Evolutionary conservation across 2,888 invertebrate genomes (phyloP).

Genomic region (Aromia moschata): DNA sequence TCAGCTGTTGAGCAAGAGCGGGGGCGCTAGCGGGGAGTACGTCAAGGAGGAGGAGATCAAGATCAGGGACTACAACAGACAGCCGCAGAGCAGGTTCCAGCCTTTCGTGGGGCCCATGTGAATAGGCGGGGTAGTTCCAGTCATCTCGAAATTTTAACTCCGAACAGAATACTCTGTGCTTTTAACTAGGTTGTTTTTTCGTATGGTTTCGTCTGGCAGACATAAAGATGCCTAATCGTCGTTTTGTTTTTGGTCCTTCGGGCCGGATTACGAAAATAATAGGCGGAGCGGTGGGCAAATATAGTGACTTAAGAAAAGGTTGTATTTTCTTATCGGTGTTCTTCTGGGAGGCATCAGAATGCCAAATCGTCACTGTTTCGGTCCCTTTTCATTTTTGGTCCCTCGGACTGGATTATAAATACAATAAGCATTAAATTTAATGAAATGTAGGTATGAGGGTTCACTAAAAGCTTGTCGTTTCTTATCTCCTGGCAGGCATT

Average conservation of each 20-base stretch:
- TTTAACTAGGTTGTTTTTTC: too few species aligned
- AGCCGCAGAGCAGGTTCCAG: constrained; percentile 42
- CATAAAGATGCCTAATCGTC: too few species aligned
- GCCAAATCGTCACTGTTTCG: too few species aligned
- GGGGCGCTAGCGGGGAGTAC: constrained; percentile 72
- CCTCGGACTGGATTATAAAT: background rate
- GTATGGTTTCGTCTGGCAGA: too few species aligned
- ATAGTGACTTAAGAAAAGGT: too few species aligned
- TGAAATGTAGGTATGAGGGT: too few species aligned
- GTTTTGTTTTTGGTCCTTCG: background rate
- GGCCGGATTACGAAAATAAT: background rate
- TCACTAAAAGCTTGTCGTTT: too few species aligned
- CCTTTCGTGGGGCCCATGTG: constrained; percentile 45
- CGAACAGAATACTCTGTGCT: too few species aligned
- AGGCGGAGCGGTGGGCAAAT: too few species aligned
- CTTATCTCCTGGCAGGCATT: too few species aligned
- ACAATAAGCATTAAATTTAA: background rate
- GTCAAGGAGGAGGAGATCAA: constrained; percentile 41
- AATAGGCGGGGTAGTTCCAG: background rate
- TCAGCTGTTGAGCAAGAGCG: constrained; percentile 78
- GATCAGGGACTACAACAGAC: constrained; percentile 50
- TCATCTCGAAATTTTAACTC: background rate
- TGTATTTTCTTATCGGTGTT: too few species aligned
- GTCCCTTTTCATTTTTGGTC: background rate
- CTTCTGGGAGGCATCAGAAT: too few species aligned